Evolutionary conservation across 2,888 invertebrate genomes (phyloP).

Genomic region (Eumacrocentrus americanus): DNA sequence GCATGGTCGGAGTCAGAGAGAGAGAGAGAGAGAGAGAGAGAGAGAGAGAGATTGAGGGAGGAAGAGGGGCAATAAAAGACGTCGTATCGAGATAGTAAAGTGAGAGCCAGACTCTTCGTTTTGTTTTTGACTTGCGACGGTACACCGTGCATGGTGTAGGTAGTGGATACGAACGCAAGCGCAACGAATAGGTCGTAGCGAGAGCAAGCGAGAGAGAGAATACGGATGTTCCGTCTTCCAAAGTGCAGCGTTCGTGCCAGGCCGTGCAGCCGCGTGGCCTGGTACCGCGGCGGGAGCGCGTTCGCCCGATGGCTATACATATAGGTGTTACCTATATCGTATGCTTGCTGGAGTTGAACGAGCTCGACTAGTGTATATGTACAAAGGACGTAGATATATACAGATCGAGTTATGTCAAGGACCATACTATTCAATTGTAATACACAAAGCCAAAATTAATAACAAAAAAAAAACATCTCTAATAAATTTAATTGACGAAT

Average conservation of each 20-base stretch:
- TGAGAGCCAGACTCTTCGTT: too few relatives aligned
- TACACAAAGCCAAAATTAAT: too few relatives aligned
- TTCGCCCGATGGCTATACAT: conserved; percentile 36
- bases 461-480: background rate
- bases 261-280: conserved; percentile 57
- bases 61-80: too few relatives aligned
- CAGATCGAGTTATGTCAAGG: background rate
- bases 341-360: conserved; percentile 23
- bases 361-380: conserved; percentile 10
- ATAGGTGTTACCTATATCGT: conserved; percentile 37
- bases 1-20: background rate
- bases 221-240: conserved; percentile 38
- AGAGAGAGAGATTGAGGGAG: too few relatives aligned
- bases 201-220: conserved; percentile 22
- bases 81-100: too few relatives aligned
- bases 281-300: conserved; percentile 47
- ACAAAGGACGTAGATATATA: conserved; percentile 11
- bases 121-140: conserved; percentile 8
- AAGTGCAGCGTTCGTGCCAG: conserved; percentile 56
- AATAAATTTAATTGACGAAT: too few relatives aligned
- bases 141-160: conserved; percentile 16
- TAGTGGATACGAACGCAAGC: conserved; percentile 5
- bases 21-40: background rate
- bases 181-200: conserved; percentile 6
- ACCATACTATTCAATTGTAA: background rate